These are phyloP conservation scores for Microchrysa polita DNA, from an alignment of 2,888 invertebrate species.

Conservation along the genomic window DNA sequence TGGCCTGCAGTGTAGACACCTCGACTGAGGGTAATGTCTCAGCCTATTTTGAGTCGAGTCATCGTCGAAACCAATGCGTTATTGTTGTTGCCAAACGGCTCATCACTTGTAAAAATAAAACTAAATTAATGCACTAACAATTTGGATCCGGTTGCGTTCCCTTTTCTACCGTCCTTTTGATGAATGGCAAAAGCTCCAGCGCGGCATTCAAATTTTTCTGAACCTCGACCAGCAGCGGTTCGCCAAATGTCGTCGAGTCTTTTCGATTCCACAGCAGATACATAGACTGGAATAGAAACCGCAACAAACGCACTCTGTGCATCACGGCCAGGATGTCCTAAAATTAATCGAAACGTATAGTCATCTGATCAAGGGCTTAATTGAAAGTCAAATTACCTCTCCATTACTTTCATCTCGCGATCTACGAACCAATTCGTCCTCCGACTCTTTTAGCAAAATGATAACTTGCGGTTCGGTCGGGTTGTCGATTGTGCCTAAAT, in stretches of 20 bases:
- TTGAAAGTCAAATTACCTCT: constrained; percentile 66
- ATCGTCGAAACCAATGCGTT: too few relatives aligned
- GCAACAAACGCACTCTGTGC: constrained; percentile 85
- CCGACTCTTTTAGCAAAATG: constrained; percentile 80
- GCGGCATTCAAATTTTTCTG: constrained; percentile 83
- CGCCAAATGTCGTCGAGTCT: constrained; percentile 62
- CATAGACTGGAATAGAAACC: constrained; percentile 85
- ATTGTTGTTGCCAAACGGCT: too few relatives aligned
- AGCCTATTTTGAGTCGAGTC: too few relatives aligned
- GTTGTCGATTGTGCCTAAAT: constrained; percentile 78
- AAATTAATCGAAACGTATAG: constrained; percentile 44
- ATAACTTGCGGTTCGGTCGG: constrained; percentile 81
- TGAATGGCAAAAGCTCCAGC: constrained; percentile 82
- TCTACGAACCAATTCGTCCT: constrained; percentile 85
- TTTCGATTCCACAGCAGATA: constrained; percentile 64
- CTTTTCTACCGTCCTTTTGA: constrained; percentile 78
- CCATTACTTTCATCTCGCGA: constrained; percentile 66
- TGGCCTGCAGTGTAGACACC: too few relatives aligned
- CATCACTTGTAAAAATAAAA: too few relatives aligned
- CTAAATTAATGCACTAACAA: constrained; percentile 57
- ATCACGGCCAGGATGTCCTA: constrained; percentile 75
- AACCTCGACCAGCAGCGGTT: constrained; percentile 75
- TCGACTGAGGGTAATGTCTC: too few relatives aligned
- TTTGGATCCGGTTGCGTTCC: constrained; percentile 74
- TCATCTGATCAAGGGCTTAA: too few relatives aligned